Evolutionary conservation across 2,888 invertebrate species (phyloP).

Genomic region (Diogma glabrata): DNA sequence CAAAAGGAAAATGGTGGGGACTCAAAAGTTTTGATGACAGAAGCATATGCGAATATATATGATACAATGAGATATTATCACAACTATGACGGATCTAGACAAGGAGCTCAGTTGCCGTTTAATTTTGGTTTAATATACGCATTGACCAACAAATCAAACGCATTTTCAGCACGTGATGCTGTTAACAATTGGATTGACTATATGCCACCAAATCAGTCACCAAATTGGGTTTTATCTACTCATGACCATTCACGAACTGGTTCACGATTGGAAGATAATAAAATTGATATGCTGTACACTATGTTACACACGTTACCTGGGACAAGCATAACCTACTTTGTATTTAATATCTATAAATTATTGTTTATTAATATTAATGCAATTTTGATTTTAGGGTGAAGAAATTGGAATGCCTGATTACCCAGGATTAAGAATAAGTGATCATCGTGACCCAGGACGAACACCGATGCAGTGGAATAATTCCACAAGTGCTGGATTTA

Average conservation of each 20-base stretch:
- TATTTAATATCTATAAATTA: conserved; percentile 26
- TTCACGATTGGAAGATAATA: conserved; percentile 50
- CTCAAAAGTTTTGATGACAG: conserved; percentile 56
- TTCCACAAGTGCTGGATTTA: conserved; percentile 43
- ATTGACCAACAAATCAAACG: conserved; percentile 37
- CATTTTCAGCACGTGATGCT: conserved; percentile 37
- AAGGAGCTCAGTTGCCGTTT: conserved; percentile 45
- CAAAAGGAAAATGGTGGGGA: conserved; percentile 25
- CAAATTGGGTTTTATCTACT: conserved; percentile 65
- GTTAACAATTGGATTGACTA: conserved; percentile 43
- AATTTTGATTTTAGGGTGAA: conserved; percentile 51
- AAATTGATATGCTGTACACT: conserved; percentile 74
- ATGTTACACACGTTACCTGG: conserved; percentile 71
- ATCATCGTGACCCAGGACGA: conserved; percentile 58
- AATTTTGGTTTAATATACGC: conserved; percentile 45
- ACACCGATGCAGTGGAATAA: conserved; percentile 74
- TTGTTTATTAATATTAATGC: conserved; percentile 9
- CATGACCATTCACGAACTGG: conserved; percentile 62
- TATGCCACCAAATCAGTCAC: conserved; percentile 39
- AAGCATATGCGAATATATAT: conserved; percentile 52
- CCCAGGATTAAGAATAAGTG: conserved; percentile 38
- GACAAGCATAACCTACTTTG: conserved; percentile 73
- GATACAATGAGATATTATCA: conserved; percentile 53
- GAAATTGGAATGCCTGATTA: conserved; percentile 61
- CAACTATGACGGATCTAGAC: conserved; percentile 39